Evolutionary conservation across 2,797 vertebrate genomes (phyloP), one percentile per base, ranked within the genome.

Genomic region (Centropyge bicolor): DNA sequence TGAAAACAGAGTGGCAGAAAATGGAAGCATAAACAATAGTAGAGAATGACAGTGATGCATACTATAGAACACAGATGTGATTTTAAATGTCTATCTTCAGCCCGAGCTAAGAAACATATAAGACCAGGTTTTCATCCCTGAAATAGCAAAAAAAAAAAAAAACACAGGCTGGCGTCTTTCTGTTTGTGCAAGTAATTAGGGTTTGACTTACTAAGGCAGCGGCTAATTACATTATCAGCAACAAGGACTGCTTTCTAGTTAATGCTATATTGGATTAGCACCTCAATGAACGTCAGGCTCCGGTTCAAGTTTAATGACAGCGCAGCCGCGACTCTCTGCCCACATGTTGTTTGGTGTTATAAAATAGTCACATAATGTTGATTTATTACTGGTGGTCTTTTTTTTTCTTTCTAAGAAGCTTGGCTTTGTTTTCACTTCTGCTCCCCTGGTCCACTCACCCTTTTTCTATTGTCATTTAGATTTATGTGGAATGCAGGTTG

Each of bases 401-500:
- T 61, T n/a, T n/a, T 55, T 35, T 52, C 0, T 74, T 48, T 62
- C 38, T 5, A 38, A 17, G 27, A 77, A 36, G 59, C 46, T 46
- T 64, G 63, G 14, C 51, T 80, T 83, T 61, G 24, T 78, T 74
- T 77, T 70, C 52, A 24, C 60, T 57, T 69, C n/a, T 8, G 60
- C 48, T 72, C 49, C 40, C 13, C 54, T 76, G 19, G 56, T n/a
- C 19, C 52, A 17, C 43, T 72, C 40, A 46, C 24, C 49, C 56
- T 75, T 80, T 69, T 59, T 45, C n/a, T 48, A 24, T 48, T 74
- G 71, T 81, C 66, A 46, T 27, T n/a, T 59, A 88, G 82, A 90
- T 87, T 82, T 82, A 87, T 89, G 80, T 73, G 59, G 61, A 40
- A 70, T n/a, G 13, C 71, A 35, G 67, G 48, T 81, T 81, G 1